Base-by-base conservation (phyloP, 2,797 vertebrate genomes). In the Premnoplex brunnescens region DNA sequence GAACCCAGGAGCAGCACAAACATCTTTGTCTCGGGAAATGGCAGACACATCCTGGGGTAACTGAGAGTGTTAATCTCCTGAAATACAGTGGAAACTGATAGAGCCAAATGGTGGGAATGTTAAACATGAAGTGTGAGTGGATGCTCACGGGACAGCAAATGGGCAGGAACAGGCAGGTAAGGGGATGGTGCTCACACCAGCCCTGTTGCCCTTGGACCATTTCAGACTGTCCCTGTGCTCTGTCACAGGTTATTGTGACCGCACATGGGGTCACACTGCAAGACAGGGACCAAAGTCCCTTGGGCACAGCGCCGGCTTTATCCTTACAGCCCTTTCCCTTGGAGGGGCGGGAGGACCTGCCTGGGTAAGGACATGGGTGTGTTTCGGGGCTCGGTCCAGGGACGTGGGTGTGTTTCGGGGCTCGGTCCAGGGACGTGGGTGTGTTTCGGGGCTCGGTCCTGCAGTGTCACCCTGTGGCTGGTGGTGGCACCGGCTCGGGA, bases 201-300 rank as follows among this genome's bases (percentile, higher is more conserved):
- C 22, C 17, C 26, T 2, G 14, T 9, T 22, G 7, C 4, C n/a
- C 8, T 21, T 6, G 5, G 20, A 2, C 11, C 14, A n/a, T 54
- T 12, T 43, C 72, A 23, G 23, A 6, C 27, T 12, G 2, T 46
- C 17, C 5, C 30, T 19, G 19, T 56, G 30, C 37, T 36, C 37
- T 2, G 2, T 27, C 66, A 27, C 52, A 6, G n/a, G 22, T 23
- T 39, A 2, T 17, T 23, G 13, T n/a, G n/a, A 7, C 27, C 77
- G 14, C 32, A 30, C n/a, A 0, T 0, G 32, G 55, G 26, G 9
- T 44, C 41, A 12, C 39, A 2, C 43, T n/a, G 41, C 2, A 4
- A n/a, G 19, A 15, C 9, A 4, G 55, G 44, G 41, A 32, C 36
- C 30, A 2, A 21, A 39, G 36, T 3, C 8, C 0, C 9, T 15